These are phyloP conservation scores for Varanus komodoensis DNA, from an alignment of 2,113 vertebrate genomes.

Conservation along the genomic window DNA sequence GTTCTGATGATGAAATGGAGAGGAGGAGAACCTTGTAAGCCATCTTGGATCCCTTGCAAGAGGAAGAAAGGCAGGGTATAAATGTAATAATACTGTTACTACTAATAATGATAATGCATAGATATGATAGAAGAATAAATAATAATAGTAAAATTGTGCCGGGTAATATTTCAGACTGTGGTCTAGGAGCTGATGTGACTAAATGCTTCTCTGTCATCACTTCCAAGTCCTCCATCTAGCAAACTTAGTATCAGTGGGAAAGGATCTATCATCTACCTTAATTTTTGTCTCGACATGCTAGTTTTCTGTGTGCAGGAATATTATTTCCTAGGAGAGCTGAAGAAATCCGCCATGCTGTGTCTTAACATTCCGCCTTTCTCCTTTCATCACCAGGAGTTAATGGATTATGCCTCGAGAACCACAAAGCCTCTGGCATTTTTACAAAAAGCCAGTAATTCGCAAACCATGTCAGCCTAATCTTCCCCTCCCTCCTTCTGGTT, in stretches of 20 bases:
- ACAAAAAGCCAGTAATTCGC: slow-evolving; percentile 60
- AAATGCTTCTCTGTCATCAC: too few species aligned
- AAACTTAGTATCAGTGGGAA: background rate
- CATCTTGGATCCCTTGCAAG: too few species aligned
- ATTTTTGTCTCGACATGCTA: background rate
- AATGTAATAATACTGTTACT: too few species aligned
- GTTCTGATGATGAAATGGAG: too few species aligned
- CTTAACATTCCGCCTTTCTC: slow-evolving; percentile 48
- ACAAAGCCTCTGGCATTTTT: slow-evolving; percentile 62
- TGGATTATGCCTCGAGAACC: slow-evolving; percentile 51
- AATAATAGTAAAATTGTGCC: background rate
- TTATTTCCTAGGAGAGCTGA: background rate
- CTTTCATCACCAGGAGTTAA: slow-evolving; percentile 51
- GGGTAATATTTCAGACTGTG: background rate
- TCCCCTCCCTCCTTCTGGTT: background rate
- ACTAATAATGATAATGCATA: too few species aligned
- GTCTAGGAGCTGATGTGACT: too few species aligned
- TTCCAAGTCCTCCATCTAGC: background rate
- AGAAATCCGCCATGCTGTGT: slow-evolving; percentile 58
- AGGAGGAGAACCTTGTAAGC: too few species aligned
- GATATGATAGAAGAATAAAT: too few species aligned
- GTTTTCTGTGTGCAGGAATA: background rate
- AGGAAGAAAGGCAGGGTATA: too few species aligned
- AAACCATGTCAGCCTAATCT: slow-evolving; percentile 57
- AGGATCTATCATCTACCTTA: background rate